Evolutionary conservation across 1,140 invertebrate genomes (phyloP), one percentile per base, ranked within the genome.

Genomic region (Sycobia sp.): DNA sequence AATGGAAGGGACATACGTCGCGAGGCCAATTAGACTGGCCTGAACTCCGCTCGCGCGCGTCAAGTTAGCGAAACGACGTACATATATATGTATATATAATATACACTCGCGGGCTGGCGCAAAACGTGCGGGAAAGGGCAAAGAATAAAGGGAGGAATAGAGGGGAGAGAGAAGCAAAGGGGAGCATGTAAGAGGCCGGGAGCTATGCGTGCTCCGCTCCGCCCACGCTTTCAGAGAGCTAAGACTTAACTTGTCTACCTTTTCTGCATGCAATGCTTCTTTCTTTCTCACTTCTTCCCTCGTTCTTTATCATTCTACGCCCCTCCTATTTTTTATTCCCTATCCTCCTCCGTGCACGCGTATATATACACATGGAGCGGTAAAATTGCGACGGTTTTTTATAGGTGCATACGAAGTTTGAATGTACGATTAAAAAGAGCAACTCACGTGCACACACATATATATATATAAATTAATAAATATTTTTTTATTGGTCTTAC

Each of bases 141-240:
- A n/a, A n/a, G n/a, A n/a, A n/a, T n/a, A n/a, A n/a, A n/a, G n/a
- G n/a, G n/a, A n/a, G n/a, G n/a, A n/a, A n/a, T n/a, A n/a, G n/a
- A n/a, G n/a, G n/a, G n/a, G n/a, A n/a, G 27, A 32, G 0, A 27
- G 29, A 23, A 38, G 14, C 16, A 69, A 54, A 55, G 59, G 53
- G 59, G 27, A 58, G 57, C 53, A 67, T n/a, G n/a, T n/a, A 74
- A 76, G 77, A 76, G 76, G 79, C 79, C 79, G 77, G 80, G 78
- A 80, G 79, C 80, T 76, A 80, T 81, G 77, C 80, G 77, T 81
- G 77, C 75, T 79, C 78, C 71, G 79, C 78, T 73, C 79, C 78
- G 78, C 80, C 80, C 77, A 79, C 79, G 78, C 80, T 80, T 77
- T 79, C 76, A 79, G 70, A 81, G 74, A 77, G 74, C 71, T 71